A percentile compares a stretch with the other conserved stretches of the same genome.
phyloP scores from a whole-genome alignment of 2,113 vertebrate species.

The Gallinago media region DNA sequence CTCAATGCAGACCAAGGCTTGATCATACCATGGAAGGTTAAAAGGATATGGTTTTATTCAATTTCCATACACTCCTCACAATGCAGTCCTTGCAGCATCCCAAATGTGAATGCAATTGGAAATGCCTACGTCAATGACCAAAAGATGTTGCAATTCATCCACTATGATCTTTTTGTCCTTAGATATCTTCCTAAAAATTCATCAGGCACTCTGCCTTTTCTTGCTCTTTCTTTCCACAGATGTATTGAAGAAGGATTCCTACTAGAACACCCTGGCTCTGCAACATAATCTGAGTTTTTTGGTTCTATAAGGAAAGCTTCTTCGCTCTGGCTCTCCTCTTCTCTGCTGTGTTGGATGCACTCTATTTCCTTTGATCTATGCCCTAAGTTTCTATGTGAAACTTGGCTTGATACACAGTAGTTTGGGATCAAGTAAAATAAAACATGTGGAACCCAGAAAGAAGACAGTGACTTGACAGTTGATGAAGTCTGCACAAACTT shows the following conservation, averaged over 20 bases:
- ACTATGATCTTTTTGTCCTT: background rate
- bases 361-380: background rate
- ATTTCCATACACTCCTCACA: background rate
- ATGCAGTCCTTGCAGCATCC: background rate
- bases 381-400: background rate
- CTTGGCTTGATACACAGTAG: background rate
- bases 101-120: background rate
- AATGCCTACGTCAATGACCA: background rate
- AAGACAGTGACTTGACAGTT: background rate
- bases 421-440: conserved; percentile 2
- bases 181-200: background rate
- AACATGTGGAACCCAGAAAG: background rate
- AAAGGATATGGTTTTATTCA: background rate
- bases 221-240: conserved; percentile 2
- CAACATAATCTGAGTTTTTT: background rate
- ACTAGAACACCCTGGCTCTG: background rate
- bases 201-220: background rate
- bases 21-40: background rate
- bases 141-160: background rate
- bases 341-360: background rate
- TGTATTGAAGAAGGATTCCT: background rate
- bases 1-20: background rate
- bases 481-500: background rate
- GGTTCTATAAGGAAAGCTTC: background rate
- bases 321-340: background rate